Evolutionary conservation across 2,888 invertebrate species (phyloP), one percentile per base, ranked within the genome.

Genomic region (Ormyrus pomaceus): DNA sequence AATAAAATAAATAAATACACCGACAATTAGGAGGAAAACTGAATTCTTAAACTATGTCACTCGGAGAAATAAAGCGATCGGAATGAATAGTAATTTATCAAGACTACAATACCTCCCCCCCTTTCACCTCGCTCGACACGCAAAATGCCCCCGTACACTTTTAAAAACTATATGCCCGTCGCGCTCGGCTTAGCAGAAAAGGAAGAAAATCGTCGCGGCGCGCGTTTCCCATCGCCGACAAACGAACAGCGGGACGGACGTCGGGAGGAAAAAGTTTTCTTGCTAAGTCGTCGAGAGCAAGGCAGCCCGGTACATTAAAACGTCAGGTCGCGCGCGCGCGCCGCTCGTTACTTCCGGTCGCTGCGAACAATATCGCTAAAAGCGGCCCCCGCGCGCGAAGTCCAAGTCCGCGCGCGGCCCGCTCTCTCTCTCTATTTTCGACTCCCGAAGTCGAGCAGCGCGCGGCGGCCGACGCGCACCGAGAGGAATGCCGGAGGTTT

Each of bases 391-490:
- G 50, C 45, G 62, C 55, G 56, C 19, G 76, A 62, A 77, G 62
- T 62, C 50, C 48, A 70, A 62, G 76, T 51, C n/a, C 13, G 19
- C 8, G 50, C n/a, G 9, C 46, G 9, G 7, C 53, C 48, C 55
- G 53, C 4, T 8, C 1, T 48, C 4, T 8, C 1, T 48, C 55
- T 51, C 64, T 78, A 78, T 72, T 66, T 78, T 70, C 34, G 10
- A 55, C 65, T 66, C 68, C 66, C 59, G 9, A 78, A 78, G 72
- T 55, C 51, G 64, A 13, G 66, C 61, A 72, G 66, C 62, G 11
- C 56, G 48, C 19, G 9, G 6, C 46, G 50, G 7, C 13, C 13
- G 13, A 13, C 13, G 13, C 13, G 13, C 13, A 13, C 13, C 13
- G 11, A 51, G 61, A 51, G 48, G 51, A 53, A 61, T 13, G 13